phyloP scores from a whole-genome alignment of 2,888 invertebrate species.

The Cetonia aurata region DNA sequence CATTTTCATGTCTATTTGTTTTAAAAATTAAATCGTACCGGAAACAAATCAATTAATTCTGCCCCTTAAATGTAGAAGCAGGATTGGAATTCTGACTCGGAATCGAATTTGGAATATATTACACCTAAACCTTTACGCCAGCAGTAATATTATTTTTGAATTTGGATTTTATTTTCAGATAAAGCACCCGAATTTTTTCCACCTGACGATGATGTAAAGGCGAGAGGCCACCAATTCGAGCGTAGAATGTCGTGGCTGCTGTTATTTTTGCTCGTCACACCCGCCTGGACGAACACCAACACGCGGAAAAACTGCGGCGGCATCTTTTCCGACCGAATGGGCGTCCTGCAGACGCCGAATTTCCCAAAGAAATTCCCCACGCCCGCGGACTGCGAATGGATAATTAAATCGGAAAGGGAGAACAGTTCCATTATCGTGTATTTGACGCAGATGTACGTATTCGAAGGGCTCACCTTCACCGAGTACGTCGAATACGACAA shows the following conservation, averaged over 20 bases:
- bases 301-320: constrained; percentile 72
- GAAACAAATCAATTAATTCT: no score
- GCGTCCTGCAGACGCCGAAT: constrained; percentile 84
- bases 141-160: constrained; percentile 23
- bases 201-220: constrained; percentile 19
- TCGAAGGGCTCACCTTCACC: constrained; percentile 81
- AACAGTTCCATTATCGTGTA: constrained; percentile 86
- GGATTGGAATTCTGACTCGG: background rate
- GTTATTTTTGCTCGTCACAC: constrained; percentile 20
- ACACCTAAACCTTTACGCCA: background rate
- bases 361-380: constrained; percentile 86
- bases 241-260: constrained; percentile 39
- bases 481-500: constrained; percentile 69
- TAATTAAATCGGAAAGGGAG: constrained; percentile 80
- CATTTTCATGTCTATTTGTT: no score
- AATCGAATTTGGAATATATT: constrained; percentile 14
- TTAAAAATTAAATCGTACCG: no score
- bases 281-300: background rate
- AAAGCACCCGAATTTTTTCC: constrained; percentile 22
- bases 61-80: no score
- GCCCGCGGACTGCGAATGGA: constrained; percentile 87
- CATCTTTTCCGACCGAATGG: constrained; percentile 73
- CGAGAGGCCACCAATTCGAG: constrained; percentile 6
- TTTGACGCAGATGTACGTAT: constrained; percentile 88
- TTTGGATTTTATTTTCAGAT: constrained; percentile 33